These are phyloP conservation scores for Drosophila neotestacea DNA, from an alignment of 2,888 invertebrate species.

Conservation along the genomic window DNA sequence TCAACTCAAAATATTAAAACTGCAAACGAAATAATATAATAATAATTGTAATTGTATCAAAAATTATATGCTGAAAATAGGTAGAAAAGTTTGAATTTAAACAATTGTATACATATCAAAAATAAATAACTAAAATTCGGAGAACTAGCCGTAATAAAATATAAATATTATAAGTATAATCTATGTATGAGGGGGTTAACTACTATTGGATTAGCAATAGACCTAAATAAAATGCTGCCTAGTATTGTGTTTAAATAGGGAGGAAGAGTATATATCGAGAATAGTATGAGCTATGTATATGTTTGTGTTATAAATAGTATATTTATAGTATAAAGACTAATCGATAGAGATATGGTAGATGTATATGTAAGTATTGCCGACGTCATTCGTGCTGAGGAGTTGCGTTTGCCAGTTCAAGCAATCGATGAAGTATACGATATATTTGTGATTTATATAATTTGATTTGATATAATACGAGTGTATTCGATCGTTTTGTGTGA, in stretches of 20 bases:
- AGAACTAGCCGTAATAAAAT: slow-evolving; percentile 20
- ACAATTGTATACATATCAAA: slow-evolving; percentile 78
- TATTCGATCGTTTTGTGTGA: slow-evolving; percentile 6
- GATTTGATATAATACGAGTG: slow-evolving; percentile 34
- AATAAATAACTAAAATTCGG: slow-evolving; percentile 84
- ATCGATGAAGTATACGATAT: slow-evolving; percentile 42
- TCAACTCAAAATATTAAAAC: slow-evolving; percentile 64
- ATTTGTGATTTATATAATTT: slow-evolving; percentile 35
- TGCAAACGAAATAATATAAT: slow-evolving; percentile 76
- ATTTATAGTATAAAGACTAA: slow-evolving; percentile 51
- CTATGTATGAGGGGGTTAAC: slow-evolving; percentile 21
- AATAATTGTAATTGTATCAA: slow-evolving; percentile 44
- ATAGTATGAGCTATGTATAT: slow-evolving; percentile 27
- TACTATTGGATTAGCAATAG: slow-evolving; percentile 21
- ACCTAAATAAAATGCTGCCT: slow-evolving; percentile 40
- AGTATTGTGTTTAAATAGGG: not conserved
- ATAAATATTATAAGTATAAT: not conserved
- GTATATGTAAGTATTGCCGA: slow-evolving; percentile 70
- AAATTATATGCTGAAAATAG: slow-evolving; percentile 76
- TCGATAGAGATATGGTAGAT: slow-evolving; percentile 46
- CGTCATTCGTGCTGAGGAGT: slow-evolving; percentile 84
- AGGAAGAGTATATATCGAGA: slow-evolving; percentile 12
- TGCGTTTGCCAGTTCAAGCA: slow-evolving; percentile 67
- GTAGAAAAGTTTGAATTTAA: slow-evolving; percentile 77
- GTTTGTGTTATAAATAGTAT: slow-evolving; percentile 38